Conservation (phyloP, 2,113 vertebrate species). For the Oncorhynchus masou region DNA sequence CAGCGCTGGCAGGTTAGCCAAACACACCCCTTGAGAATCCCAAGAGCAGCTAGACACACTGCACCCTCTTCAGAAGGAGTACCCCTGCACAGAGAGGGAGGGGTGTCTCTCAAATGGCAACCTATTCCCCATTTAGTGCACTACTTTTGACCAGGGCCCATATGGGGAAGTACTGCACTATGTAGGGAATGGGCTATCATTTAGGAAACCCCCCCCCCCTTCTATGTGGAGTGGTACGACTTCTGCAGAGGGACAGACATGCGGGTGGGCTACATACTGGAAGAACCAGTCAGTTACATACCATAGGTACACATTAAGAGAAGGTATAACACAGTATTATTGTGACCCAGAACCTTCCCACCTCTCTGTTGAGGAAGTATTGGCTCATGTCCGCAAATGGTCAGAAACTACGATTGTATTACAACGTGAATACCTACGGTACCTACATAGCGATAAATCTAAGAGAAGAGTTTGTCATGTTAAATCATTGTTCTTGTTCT, state of each 20-base stretch:
- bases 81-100: too few relatives aligned
- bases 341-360: background rate
- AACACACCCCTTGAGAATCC: constrained; percentile 25
- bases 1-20: constrained; percentile 28
- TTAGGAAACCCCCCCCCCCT: too few relatives aligned
- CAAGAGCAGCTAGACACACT: constrained; percentile 23
- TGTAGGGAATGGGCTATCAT: too few relatives aligned
- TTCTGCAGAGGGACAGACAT: background rate
- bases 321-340: background rate
- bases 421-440: too few relatives aligned
- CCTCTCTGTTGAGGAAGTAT: background rate
- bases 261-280: background rate
- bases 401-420: too few relatives aligned
- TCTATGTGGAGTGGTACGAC: background rate
- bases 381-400: too few relatives aligned
- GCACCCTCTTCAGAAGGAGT: background rate
- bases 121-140: too few relatives aligned
- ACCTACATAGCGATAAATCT: too few relatives aligned
- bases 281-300: background rate
- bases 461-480: too few relatives aligned
- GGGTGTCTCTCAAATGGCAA: too few relatives aligned
- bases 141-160: background rate
- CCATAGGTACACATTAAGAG: background rate
- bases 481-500: too few relatives aligned
- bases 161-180: too few relatives aligned